phyloP scores from a whole-genome alignment of 2,888 invertebrate genomes.

The Chelonus formosanus region DNA sequence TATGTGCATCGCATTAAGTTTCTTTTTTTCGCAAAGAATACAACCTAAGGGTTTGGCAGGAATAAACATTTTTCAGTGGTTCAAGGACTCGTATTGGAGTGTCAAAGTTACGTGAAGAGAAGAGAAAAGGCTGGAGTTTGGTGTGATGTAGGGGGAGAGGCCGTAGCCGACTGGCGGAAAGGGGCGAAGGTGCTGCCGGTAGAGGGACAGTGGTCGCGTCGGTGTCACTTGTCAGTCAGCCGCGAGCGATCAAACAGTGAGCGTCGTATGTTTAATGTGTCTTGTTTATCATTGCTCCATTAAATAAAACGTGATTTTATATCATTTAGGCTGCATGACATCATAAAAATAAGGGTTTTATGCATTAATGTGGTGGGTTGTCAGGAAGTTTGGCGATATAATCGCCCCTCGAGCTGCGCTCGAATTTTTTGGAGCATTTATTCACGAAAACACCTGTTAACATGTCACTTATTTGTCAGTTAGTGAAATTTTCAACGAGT shows the following conservation, averaged over 20 bases:
- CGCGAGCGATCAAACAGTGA: slow-evolving; percentile 49
- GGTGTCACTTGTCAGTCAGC: slow-evolving; percentile 57
- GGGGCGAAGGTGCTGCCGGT: slow-evolving; percentile 43
- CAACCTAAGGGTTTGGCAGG: background rate
- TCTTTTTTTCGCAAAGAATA: background rate
- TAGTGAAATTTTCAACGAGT: background rate
- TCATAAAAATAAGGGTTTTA: too few relatives aligned
- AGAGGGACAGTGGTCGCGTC: slow-evolving; percentile 45
- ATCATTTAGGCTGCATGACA: too few relatives aligned
- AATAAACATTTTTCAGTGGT: background rate
- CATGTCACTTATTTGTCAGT: background rate
- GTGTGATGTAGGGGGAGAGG: slow-evolving; percentile 21
- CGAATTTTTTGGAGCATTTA: background rate
- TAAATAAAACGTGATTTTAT: background rate
- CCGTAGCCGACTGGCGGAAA: slow-evolving; percentile 7
- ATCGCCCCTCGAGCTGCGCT: slow-evolving; percentile 5
- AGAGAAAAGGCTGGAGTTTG: slow-evolving; percentile 13
- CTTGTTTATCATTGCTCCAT: background rate
- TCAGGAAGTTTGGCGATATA: slow-evolving; percentile 17
- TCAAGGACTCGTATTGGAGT: background rate
- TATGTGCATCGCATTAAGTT: background rate
- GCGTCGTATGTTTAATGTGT: slow-evolving; percentile 29
- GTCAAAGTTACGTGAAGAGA: slow-evolving; percentile 16
- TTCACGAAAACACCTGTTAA: background rate
- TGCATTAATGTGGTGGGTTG: background rate